These are phyloP conservation scores for Marasmarcha lunaedactyla DNA, from an alignment of 2,888 invertebrate genomes.

Conservation along the genomic window DNA sequence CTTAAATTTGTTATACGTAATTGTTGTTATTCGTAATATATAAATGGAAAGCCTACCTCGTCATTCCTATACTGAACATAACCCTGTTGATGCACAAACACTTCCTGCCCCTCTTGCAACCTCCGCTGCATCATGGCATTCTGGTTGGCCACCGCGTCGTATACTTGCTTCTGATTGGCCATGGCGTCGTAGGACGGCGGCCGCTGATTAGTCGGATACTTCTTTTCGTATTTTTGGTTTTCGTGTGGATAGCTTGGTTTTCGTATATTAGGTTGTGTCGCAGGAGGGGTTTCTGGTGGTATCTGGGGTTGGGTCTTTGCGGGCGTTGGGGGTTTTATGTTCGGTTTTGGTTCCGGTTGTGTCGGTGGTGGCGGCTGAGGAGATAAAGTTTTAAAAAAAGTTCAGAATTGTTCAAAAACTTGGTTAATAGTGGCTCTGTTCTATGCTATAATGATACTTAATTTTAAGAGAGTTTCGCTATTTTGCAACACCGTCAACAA, in stretches of 20 bases:
- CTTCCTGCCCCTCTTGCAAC: neutral
- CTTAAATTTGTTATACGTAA: no score
- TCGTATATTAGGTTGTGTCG: neutral
- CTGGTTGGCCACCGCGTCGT: constrained; percentile 14
- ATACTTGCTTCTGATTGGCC: constrained; percentile 3
- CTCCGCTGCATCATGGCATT: neutral
- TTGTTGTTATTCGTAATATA: no score
- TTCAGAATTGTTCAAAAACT: no score
- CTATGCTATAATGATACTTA: no score
- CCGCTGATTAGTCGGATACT: constrained; percentile 12
- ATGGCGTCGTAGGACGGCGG: constrained; percentile 3
- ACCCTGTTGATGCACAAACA: constrained; percentile 21
- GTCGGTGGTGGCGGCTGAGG: neutral
- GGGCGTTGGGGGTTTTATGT: constrained; percentile 2
- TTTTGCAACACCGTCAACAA: no score
- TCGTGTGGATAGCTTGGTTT: constrained; percentile 7
- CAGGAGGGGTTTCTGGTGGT: neutral
- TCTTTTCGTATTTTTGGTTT: constrained; percentile 6
- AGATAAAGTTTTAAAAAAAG: no score
- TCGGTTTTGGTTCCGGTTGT: constrained; percentile 17
- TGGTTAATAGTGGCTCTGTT: no score
- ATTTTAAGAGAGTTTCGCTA: no score
- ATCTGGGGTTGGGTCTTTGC: neutral
- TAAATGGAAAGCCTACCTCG: constrained; percentile 33
- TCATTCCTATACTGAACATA: constrained; percentile 32